These are phyloP conservation scores for Artemia sinica DNA, from an alignment of 2,888 invertebrate species.

Conservation along the genomic window DNA sequence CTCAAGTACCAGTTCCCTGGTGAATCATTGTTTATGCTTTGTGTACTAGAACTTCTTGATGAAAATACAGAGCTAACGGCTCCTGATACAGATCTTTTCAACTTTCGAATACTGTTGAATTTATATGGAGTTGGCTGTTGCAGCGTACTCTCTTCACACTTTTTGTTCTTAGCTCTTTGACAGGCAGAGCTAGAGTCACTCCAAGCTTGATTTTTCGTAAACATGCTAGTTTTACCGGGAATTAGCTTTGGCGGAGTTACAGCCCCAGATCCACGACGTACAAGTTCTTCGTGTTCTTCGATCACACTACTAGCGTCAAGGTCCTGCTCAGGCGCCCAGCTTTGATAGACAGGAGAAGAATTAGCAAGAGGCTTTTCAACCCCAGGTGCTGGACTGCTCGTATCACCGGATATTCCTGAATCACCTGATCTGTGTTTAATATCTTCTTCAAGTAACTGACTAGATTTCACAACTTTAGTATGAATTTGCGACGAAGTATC, in stretches of 20 bases:
- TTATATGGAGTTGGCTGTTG: slow-evolving; percentile 24
- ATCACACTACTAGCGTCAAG: slow-evolving; percentile 44
- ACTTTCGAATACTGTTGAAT: slow-evolving; percentile 40
- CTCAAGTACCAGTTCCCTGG: neutral
- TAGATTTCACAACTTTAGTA: neutral
- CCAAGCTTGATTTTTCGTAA: slow-evolving; percentile 19
- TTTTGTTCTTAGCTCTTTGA: slow-evolving; percentile 15
- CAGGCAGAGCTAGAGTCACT: slow-evolving; percentile 14
- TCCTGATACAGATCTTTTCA: slow-evolving; percentile 45
- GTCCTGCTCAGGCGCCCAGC: slow-evolving; percentile 72
- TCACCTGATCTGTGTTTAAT: slow-evolving; percentile 55
- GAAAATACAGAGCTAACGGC: slow-evolving; percentile 26
- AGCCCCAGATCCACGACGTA: slow-evolving; percentile 18
- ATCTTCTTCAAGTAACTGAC: slow-evolving; percentile 10
- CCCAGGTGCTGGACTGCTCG: slow-evolving; percentile 35
- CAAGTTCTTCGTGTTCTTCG: slow-evolving; percentile 23
- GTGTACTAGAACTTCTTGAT: neutral
- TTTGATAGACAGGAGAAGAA: slow-evolving; percentile 25
- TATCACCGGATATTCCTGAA: slow-evolving; percentile 65
- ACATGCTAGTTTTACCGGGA: slow-evolving; percentile 27
- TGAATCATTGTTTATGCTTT: slow-evolving; percentile 6
- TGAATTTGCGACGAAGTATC: slow-evolving; percentile 21
- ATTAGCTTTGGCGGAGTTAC: slow-evolving; percentile 27
- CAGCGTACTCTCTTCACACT: slow-evolving; percentile 2
- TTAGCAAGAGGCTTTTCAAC: slow-evolving; percentile 25